Conservation (phyloP, 2,113 vertebrate species). For the Callipepla squamata region DNA sequence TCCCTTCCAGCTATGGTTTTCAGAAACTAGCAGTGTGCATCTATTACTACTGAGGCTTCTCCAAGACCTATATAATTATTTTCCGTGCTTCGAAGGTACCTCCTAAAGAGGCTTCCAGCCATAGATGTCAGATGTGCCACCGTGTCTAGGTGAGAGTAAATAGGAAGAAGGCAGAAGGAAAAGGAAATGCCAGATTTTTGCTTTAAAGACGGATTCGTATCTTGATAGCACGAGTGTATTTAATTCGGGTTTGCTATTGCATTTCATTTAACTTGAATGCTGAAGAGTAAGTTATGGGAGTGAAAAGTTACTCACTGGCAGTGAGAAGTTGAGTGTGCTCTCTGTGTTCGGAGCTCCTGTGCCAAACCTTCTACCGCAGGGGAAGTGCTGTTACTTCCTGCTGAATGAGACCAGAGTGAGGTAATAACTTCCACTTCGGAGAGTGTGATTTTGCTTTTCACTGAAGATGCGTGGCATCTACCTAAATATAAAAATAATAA, state of each 20-base stretch:
- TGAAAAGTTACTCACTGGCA: background rate
- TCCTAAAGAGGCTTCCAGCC: background rate
- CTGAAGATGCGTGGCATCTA: background rate
- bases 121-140: accelerated
- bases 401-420: background rate
- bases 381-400: conserved; percentile 16
- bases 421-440: background rate
- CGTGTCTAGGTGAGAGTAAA: background rate
- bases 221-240: background rate
- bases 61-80: background rate
- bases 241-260: background rate
- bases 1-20: background rate
- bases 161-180: background rate
- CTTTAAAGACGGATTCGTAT: background rate
- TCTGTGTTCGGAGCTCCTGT: background rate
- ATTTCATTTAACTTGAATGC: background rate
- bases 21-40: background rate
- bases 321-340: background rate
- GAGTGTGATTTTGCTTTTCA: background rate
- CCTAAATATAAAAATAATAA: background rate
- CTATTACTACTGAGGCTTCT: background rate
- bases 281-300: background rate
- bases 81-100: background rate
- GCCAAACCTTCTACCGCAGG: background rate
- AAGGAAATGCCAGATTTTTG: background rate